Percentiles rank a stretch among this genome's conserved stretches.
Evolutionary conservation across 2,113 vertebrate species (phyloP).

Genomic region (Oryzias melastigma): DNA sequence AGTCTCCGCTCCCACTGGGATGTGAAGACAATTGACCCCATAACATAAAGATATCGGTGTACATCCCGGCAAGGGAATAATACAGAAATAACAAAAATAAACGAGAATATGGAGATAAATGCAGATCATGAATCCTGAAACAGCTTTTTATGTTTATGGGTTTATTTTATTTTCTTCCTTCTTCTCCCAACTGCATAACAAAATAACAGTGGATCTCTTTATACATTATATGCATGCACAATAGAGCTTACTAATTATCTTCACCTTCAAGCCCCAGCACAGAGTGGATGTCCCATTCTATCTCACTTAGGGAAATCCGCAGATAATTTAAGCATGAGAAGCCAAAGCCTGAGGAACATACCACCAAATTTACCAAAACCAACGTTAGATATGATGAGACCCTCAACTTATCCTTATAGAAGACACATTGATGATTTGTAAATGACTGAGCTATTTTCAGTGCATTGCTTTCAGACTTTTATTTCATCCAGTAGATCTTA

Average conservation of each 20-base stretch:
- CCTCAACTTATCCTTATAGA: too few species aligned
- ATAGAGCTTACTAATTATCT: neutral
- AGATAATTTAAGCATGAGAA: too few species aligned
- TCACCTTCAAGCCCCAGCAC: neutral
- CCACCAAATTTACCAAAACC: too few species aligned
- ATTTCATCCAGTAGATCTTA: too few species aligned
- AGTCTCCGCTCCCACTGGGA: constrained; percentile 4
- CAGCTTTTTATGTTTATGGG: neutral
- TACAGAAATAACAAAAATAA: constrained; percentile 31
- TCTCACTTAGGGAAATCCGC: too few species aligned
- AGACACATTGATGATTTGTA: too few species aligned
- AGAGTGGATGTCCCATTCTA: neutral
- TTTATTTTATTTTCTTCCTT: constrained; percentile 6
- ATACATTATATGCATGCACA: neutral
- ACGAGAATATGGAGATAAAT: constrained; percentile 5
- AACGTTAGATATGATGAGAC: too few species aligned
- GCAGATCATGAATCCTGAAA: constrained; percentile 12
- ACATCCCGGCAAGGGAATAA: constrained; percentile 1
- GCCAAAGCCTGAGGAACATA: too few species aligned
- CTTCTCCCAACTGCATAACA: neutral
- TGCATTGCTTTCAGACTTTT: too few species aligned
- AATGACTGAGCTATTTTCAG: too few species aligned
- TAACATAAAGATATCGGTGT: neutral
- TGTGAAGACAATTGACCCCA: constrained; percentile 9
- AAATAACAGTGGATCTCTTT: neutral